A percentile compares a stretch with the other conserved stretches of the same genome.
Evolutionary conservation across 2,888 invertebrate species (phyloP).

Genomic region (Agrochola litura): DNA sequence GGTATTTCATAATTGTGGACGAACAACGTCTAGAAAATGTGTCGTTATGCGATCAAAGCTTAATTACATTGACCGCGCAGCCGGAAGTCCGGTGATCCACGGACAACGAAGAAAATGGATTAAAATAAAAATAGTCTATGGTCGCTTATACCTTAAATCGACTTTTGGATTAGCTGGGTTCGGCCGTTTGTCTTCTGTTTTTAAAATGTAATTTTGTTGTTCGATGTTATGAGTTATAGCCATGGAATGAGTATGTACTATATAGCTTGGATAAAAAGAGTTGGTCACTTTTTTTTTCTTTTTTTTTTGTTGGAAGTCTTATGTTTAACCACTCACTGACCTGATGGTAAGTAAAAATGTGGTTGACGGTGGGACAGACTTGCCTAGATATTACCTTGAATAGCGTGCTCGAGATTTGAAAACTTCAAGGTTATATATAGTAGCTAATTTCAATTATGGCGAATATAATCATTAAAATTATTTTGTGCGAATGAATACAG

Average conservation of each 20-base stretch:
- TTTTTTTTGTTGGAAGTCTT: background rate
- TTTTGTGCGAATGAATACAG: background rate
- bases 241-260: too few species aligned
- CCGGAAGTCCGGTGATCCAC: constrained; percentile 85
- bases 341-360: background rate
- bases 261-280: background rate
- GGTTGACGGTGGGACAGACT: fast-evolving
- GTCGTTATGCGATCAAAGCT: constrained; percentile 88
- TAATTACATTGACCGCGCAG: constrained; percentile 87
- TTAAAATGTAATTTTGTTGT: constrained; percentile 43
- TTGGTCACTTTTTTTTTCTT: background rate
- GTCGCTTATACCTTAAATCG: constrained; percentile 70
- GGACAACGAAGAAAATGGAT: constrained; percentile 85
- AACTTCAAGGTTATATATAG: too few species aligned
- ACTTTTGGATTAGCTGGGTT: constrained; percentile 61
- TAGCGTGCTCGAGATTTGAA: background rate
- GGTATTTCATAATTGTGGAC: constrained; percentile 68
- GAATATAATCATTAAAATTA: background rate
- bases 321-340: too few species aligned
- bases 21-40: constrained; percentile 82
- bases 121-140: constrained; percentile 82
- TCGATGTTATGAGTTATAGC: constrained; percentile 3
- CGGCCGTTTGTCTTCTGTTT: constrained; percentile 31
- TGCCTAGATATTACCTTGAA: too few species aligned
- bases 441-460: too few species aligned